Evolutionary conservation across 2,113 vertebrate species (phyloP), one percentile per base, ranked within the genome.

Genomic region (Lepisosteus osseus): DNA sequence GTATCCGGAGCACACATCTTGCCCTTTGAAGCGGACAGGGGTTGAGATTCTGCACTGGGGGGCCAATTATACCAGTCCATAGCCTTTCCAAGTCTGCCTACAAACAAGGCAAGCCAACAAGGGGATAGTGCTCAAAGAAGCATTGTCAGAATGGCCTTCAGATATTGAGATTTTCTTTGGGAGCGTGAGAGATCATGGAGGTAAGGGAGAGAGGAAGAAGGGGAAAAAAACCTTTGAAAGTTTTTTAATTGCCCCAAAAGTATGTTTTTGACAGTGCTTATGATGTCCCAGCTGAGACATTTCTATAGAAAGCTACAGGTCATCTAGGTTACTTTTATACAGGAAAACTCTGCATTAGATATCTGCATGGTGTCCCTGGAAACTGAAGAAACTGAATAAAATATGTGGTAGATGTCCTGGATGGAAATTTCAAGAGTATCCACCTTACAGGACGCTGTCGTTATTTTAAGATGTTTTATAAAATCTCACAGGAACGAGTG

Each of bases 41-140:
- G 77, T 72, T 80, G 72, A 17, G 66, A 75, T 73, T 69, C 70
- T 74, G 79, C 72, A 78, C 71, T 65, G 76, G 83, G 68, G 77
- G 73, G 73, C 72, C 82, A 89, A 87, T 90, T 91, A 88, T 83
- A 83, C 77, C 83, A 72, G 78, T 72, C 73, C 79, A 83, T 78
- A 54, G 65, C 80, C 79, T 82, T 79, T 79, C 71, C 82, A 81
- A 7, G 44, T 51, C 65, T 43, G 79, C 11, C 56, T 74, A 68
- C 70, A 81, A 75, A 71, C 72, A 68, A 70, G 72, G 71, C 61
- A 43, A 65, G 73, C 73, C 61, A 3, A 75, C 69, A 59, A 54
- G 70, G 73, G 67, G 71, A 70, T 75, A 44, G 13, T 8, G 61
- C 54, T 74, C 66, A 75, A 29, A 78, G 69, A 61, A 74, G 66